These are phyloP conservation scores for Caracal caracal DNA, from an alignment of 2,113 vertebrate species.

Conservation along the genomic window DNA sequence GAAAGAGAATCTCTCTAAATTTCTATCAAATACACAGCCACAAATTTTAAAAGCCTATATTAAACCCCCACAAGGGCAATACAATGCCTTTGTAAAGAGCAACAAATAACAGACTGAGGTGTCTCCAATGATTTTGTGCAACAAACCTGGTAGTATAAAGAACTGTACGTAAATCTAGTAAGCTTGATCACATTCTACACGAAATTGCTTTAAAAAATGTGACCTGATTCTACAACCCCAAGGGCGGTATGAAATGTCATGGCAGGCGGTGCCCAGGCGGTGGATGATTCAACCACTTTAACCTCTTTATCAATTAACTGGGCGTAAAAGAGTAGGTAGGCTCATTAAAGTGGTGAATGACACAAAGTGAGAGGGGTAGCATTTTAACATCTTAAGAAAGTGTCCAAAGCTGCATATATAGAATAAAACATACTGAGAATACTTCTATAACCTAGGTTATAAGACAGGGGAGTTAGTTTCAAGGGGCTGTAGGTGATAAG, in stretches of 20 bases:
- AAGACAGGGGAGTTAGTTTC: not conserved
- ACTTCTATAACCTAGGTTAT: not conserved
- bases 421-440: not conserved
- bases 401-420: not conserved
- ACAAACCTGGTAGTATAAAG: not conserved
- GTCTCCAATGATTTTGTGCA: not conserved
- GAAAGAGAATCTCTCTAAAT: not conserved
- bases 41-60: constrained; percentile 14
- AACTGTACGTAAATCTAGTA: not conserved
- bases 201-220: constrained; percentile 7
- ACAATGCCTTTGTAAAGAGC: not conserved
- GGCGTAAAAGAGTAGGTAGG: not conserved
- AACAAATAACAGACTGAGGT: constrained; percentile 4
- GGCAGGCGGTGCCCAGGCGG: not conserved
- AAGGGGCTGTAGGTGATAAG: not conserved
- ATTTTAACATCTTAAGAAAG: not conserved
- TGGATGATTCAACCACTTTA: not conserved
- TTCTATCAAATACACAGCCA: not conserved
- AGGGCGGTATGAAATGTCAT: not conserved
- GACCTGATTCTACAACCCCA: not conserved
- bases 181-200: not conserved
- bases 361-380: not conserved
- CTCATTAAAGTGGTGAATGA: not conserved
- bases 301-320: not conserved
- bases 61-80: not conserved